Percentiles rank a stretch among this genome's conserved stretches.
These are phyloP conservation scores for Pitangus sulphuratus DNA, from an alignment of 2,797 vertebrate species.

Conservation along the genomic window DNA sequence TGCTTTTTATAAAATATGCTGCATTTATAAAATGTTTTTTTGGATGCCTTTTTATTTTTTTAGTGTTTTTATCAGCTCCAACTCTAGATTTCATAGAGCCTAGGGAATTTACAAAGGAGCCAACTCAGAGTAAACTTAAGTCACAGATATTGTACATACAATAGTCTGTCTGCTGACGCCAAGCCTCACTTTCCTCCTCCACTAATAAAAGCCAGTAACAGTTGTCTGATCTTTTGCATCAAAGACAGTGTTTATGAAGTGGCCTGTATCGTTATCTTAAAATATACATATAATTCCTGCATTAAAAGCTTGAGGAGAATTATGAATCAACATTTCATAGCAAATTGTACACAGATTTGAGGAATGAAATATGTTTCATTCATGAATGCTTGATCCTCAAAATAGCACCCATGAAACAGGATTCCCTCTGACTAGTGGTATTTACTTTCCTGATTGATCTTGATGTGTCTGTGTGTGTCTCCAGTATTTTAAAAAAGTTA, in stretches of 20 bases:
- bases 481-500: background rate
- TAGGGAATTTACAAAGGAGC: conserved; percentile 69
- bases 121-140: conserved; percentile 49
- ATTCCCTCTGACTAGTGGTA: background rate
- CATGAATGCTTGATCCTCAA: background rate
- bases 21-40: conserved; percentile 72
- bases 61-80: conserved; percentile 50
- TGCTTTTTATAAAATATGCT: conserved; percentile 61
- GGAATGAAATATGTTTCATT: conserved; percentile 26
- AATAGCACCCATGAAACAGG: background rate
- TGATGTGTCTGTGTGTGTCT: background rate
- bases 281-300: conserved; percentile 21
- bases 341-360: conserved; percentile 38
- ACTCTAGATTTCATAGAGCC: conserved; percentile 63
- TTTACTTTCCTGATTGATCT: background rate
- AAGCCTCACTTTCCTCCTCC: conserved; percentile 48
- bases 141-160: conserved; percentile 42
- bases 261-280: conserved; percentile 50
- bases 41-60: conserved; percentile 69
- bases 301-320: conserved; percentile 40
- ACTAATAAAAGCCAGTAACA: conserved; percentile 69
- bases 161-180: conserved; percentile 57
- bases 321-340: conserved; percentile 51
- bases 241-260: conserved; percentile 71
- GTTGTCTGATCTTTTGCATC: conserved; percentile 72